Base-by-base conservation (phyloP, 1,140 invertebrate species). In the Diorhabda sublineata region DNA sequence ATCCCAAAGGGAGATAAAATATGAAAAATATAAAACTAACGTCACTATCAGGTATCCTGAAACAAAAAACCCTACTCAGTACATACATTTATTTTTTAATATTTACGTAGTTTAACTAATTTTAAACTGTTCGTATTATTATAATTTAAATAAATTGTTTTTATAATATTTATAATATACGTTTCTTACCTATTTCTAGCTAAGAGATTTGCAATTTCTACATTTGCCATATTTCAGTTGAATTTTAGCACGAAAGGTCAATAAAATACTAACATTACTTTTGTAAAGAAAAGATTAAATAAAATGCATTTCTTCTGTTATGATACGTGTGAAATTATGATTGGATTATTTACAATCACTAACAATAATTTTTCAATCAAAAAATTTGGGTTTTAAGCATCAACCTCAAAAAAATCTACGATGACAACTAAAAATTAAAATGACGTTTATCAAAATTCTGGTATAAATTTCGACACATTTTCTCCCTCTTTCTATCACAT, bases 1-100 rank as follows among this genome's bases (percentile, higher is more conserved):
- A 67, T 62, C 85, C 86, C 75, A 87, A 74, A 43, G 86, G 86
- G 71, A 84, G 74, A 78, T 85, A 87, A 68, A 85, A 73, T 4
- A 86, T 66, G 71, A 85, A 81, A 68, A 82, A 82, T 43, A 85
- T 59, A 42, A 83, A 76, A 79, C 82, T 84, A 42, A 68, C 67
- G 45, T 73, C 72, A 70, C 83, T 83, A 59, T 83, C 81, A 60
- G 80, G 79, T 78, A 86, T 84, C 73, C 85, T 86, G 77, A 66
- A 85, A 84, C 81, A 84, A 78, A 69, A 83, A 71, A 64, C 26
- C 26, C 26, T 26, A 72, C 9, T 65, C 61, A 63, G 2, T 58
- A 67, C 9, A 45, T 41, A 69, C n/a, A 71, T 66, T 68, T 57
- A 42, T n/a, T 58, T 45, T 7, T 59, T 5, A 58, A 47, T 61